Percentiles rank a stretch among this genome's conserved stretches.
Evolutionary conservation across 2,888 invertebrate genomes (phyloP).

Genomic region (Eristalinus sepulchralis): DNA sequence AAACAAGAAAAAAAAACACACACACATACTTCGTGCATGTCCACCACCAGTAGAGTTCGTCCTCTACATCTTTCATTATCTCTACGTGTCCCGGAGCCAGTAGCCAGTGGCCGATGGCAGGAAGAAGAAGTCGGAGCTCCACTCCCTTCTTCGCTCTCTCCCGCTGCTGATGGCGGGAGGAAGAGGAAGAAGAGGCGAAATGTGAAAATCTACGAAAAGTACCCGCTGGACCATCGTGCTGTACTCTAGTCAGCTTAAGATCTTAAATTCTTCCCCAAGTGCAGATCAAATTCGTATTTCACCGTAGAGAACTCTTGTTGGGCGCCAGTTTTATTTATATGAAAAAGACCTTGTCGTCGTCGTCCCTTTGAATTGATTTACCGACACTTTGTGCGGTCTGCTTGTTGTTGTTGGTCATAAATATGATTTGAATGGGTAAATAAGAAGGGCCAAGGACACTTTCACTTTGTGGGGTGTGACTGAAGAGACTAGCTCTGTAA

Average conservation of each 20-base stretch:
- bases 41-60: neutral
- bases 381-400: neutral
- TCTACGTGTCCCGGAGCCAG: neutral
- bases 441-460: neutral
- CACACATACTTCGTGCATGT: too few species aligned
- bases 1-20: neutral
- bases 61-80: slow-evolving; percentile 15
- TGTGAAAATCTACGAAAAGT: slow-evolving; percentile 9
- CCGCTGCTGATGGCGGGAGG: neutral
- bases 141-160: too few species aligned
- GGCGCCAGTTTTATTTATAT: neutral
- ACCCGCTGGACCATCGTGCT: neutral
- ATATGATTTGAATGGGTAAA: neutral
- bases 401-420: neutral
- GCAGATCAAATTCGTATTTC: slow-evolving; percentile 7
- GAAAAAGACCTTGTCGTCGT: neutral
- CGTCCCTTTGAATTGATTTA: neutral
- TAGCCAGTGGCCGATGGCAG: too few species aligned
- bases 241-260: neutral
- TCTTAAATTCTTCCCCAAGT: slow-evolving; percentile 9
- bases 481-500: too few species aligned
- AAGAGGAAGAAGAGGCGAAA: neutral
- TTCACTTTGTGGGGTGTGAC: neutral
- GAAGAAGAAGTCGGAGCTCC: neutral
- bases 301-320: neutral